A percentile compares a stretch with the other conserved stretches of the same genome.
These are phyloP conservation scores for Pristionchus japonicus DNA, from an alignment of 2,888 invertebrate species.

Conservation along the genomic window DNA sequence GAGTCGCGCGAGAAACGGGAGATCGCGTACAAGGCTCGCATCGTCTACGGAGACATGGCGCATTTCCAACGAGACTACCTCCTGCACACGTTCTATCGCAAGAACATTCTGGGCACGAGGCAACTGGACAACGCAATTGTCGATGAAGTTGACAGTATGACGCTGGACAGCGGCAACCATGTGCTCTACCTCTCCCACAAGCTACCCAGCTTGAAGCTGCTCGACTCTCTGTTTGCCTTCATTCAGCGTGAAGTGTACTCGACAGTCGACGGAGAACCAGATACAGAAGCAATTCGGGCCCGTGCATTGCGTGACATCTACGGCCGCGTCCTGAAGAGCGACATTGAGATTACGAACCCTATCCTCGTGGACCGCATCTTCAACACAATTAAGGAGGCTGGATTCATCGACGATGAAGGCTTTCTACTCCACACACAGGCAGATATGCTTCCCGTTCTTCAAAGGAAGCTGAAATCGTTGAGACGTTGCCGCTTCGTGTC, in stretches of 20 bases:
- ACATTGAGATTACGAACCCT: neutral
- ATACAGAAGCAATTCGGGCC: neutral
- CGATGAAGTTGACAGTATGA: conserved; percentile 77
- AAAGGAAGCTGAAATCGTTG: neutral
- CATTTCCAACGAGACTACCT: conserved; percentile 75
- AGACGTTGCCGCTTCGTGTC: neutral
- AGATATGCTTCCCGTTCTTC: neutral
- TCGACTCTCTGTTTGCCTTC: conserved; percentile 74
- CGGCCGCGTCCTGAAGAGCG: neutral
- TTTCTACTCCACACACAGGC: neutral
- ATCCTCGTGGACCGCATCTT: neutral
- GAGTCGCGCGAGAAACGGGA: conserved; percentile 62
- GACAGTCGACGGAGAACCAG: neutral
- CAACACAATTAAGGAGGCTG: neutral
- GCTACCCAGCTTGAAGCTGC: conserved; percentile 75
- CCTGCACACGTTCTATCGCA: conserved; percentile 73
- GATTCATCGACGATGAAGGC: neutral
- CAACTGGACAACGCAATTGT: conserved; percentile 73
- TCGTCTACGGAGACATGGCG: conserved; percentile 75
- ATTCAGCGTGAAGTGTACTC: conserved; percentile 74
- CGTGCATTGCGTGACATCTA: neutral
- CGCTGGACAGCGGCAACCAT: conserved; percentile 76
- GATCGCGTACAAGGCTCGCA: conserved; percentile 68
- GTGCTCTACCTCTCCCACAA: conserved; percentile 75
- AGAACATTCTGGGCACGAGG: conserved; percentile 71